Evolutionary conservation across 2,797 vertebrate genomes (phyloP), one percentile per base, ranked within the genome.

Genomic region (Sebastes steindachneri): DNA sequence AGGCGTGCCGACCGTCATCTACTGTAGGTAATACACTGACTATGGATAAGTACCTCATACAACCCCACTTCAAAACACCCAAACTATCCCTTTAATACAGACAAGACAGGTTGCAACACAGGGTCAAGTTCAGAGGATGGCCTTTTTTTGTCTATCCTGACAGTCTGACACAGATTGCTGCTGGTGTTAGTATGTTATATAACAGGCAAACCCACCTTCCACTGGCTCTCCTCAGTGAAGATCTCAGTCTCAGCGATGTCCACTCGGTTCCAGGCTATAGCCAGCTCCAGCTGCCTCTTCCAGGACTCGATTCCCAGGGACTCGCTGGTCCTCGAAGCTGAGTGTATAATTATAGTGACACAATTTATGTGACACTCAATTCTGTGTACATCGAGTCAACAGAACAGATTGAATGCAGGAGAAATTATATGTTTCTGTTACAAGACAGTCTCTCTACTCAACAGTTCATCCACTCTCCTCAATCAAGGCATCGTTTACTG

Each of bases 191-290:
- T 35, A 3, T 10, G 17, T 9, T 66, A 45, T 35, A 4, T 21
- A 55, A 23, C 0, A n/a, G 8, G 14, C 1, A 2, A 59, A 83
- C 73, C 17, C 25, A 99, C 99, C 96, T 97, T 97, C 98, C 97
- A 98, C 74, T 97, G 97, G 1, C 96, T 95, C 89, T 99, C 96
- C 0, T 98, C 97, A 0, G 97, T 97, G 89, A 99, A 99, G 88
- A 99, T 98, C 93, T 99, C 97, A 0, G 96, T 97, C 83, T 96
- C 90, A 26, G 99, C 99, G 8, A 99, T 97, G 93, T 99, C 98
- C 73, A 98, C 97, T 1, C 98, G 94, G 87, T 99, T 98, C 99
- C 99, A 99, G 51, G 97, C 97, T 73, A 99, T 97, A 0, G 99
- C 98, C 84, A 99, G 73, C 91, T 98, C 97, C 91, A 99, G 95